Conservation (phyloP, 2,797 vertebrate genomes). For the Arrhamphus sclerolepis region DNA sequence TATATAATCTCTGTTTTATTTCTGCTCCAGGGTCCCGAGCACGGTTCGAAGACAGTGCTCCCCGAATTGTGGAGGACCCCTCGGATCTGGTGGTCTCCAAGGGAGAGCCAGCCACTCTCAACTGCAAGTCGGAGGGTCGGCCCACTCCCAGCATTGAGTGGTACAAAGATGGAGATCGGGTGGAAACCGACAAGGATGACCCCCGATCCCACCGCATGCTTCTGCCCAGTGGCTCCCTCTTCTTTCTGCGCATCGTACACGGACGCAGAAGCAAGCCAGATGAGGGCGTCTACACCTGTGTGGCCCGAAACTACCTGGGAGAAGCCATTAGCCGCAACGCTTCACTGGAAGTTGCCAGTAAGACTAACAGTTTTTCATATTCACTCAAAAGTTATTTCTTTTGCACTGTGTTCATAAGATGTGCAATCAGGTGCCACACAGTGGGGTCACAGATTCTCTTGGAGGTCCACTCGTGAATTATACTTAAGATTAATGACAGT, state of each 20-base stretch:
- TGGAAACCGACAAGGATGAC: constrained; percentile 92
- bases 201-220: constrained; percentile 95
- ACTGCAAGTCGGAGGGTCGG: constrained; percentile 92
- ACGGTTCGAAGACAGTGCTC: constrained; percentile 85
- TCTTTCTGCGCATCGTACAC: constrained; percentile 94
- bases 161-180: constrained; percentile 94
- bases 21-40: constrained; percentile 25
- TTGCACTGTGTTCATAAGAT: neutral
- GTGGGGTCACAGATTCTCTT: constrained; percentile 35
- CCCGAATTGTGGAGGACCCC: constrained; percentile 92
- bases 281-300: constrained; percentile 92
- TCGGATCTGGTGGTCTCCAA: constrained; percentile 90
- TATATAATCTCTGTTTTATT: constrained; percentile 38
- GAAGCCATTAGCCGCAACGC: constrained; percentile 91
- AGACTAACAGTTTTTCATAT: constrained; percentile 56
- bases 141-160: constrained; percentile 89
- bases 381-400: neutral
- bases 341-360: constrained; percentile 92
- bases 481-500: no score
- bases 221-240: constrained; percentile 92
- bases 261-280: constrained; percentile 91
- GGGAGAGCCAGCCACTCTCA: constrained; percentile 93
- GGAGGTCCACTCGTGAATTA: constrained; percentile 29
- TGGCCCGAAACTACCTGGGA: constrained; percentile 93
- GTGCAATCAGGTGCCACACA: no score